These are phyloP conservation scores for Carabus problematicus DNA, from an alignment of 2,888 invertebrate species.

Conservation along the genomic window DNA sequence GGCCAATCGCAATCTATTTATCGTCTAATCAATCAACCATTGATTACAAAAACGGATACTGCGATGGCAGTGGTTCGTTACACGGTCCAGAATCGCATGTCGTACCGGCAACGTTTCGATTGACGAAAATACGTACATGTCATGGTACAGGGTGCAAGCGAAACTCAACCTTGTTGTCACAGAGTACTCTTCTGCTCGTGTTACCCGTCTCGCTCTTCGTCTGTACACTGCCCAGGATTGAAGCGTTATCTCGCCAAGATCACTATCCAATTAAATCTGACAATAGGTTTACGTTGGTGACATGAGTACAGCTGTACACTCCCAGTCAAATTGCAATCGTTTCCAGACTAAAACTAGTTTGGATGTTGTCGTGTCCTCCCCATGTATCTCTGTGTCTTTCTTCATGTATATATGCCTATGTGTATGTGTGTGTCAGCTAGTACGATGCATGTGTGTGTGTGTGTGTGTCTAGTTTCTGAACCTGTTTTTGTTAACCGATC, in stretches of 20 bases:
- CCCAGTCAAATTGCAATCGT: constrained; percentile 44
- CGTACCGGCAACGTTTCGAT: too few relatives aligned
- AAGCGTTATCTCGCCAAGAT: constrained; percentile 57
- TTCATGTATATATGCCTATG: not conserved
- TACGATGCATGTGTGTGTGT: not conserved
- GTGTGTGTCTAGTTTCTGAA: constrained; percentile 15
- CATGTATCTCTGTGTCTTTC: constrained; percentile 1
- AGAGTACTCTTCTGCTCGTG: too few relatives aligned
- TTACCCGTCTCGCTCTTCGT: too few relatives aligned
- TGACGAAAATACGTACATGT: too few relatives aligned
- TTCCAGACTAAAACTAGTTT: constrained; percentile 36
- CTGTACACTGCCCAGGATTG: constrained; percentile 23
- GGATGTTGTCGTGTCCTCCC: constrained; percentile 2
- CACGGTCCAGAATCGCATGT: too few relatives aligned
- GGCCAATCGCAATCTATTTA: constrained; percentile 56
- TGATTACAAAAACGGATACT: constrained; percentile 48
- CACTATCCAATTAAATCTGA: constrained; percentile 64
- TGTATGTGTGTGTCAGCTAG: not conserved
- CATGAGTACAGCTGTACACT: constrained; percentile 56
- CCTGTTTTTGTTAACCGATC: constrained; percentile 33
- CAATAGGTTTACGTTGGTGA: constrained; percentile 61
- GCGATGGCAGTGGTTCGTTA: too few relatives aligned
- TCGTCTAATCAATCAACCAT: constrained; percentile 60
- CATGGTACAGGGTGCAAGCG: too few relatives aligned
- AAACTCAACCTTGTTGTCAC: too few relatives aligned